Percentiles rank a stretch among this genome's conserved stretches.
Evolutionary conservation across 2,797 vertebrate genomes (phyloP).

Genomic region (Phrynocephalus guinanensis): DNA sequence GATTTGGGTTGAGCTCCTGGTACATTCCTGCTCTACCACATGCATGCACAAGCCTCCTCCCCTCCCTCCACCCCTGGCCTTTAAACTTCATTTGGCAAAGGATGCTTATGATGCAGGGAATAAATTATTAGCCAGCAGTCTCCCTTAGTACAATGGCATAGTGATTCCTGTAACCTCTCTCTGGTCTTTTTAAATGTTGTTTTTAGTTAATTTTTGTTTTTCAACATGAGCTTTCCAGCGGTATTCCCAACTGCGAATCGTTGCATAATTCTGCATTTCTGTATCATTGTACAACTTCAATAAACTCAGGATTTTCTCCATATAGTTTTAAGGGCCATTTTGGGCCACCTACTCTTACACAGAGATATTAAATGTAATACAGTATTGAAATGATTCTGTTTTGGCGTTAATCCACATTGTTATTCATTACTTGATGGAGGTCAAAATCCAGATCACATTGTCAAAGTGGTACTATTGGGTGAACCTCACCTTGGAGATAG

Average conservation of each 20-base stretch:
- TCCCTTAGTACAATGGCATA: not conserved
- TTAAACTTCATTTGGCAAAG: not conserved
- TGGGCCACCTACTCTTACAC: not conserved
- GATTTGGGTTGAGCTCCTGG: not conserved
- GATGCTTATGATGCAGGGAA: not conserved
- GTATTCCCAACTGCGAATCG: not conserved
- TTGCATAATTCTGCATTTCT: conserved; percentile 9
- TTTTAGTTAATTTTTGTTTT: not conserved
- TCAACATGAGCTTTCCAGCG: not conserved
- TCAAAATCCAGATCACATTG: conserved; percentile 23
- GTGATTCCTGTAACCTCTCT: not conserved
- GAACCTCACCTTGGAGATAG: conserved; percentile 38
- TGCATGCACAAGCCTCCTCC: not conserved
- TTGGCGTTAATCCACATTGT: not conserved
- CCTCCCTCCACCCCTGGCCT: not conserved
- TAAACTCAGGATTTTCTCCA: not conserved
- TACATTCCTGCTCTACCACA: not conserved
- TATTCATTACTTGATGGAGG: conserved; percentile 15
- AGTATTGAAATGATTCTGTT: not conserved
- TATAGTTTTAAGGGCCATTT: not conserved
- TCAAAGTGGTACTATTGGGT: conserved; percentile 49
- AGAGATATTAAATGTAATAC: not conserved
- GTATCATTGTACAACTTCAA: rapidly evolving
- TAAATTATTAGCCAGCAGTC: not conserved
- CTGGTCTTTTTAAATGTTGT: not conserved